Conservation (phyloP, 2,888 invertebrate species). For the Napeogenes inachia region DNA sequence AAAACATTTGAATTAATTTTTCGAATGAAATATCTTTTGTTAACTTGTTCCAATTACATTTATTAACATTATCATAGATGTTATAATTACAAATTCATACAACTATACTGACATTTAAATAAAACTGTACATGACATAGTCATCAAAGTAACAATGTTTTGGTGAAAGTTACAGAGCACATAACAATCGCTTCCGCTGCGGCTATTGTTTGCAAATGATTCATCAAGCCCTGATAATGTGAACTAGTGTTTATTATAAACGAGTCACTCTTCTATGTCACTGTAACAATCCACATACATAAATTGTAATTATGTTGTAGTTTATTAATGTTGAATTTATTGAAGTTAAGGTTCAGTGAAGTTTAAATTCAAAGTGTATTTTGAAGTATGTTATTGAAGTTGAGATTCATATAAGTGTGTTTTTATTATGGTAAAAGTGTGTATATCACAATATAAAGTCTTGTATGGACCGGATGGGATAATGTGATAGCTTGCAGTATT, state of each 20-base stretch:
- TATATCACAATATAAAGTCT: conserved; percentile 24
- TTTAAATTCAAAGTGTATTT: too few relatives aligned
- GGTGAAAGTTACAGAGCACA: conserved; percentile 52
- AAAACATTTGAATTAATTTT: too few relatives aligned
- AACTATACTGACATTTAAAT: conserved; percentile 12
- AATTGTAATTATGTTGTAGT: too few relatives aligned
- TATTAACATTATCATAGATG: not conserved
- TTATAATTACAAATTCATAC: not conserved
- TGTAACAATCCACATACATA: not conserved
- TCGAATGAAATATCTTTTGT: too few relatives aligned
- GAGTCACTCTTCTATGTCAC: conserved; percentile 13
- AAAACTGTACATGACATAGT: conserved; percentile 14
- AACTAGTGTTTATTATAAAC: conserved; percentile 27
- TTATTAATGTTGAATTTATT: too few relatives aligned
- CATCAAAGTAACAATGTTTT: conserved; percentile 28
- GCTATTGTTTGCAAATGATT: conserved; percentile 66
- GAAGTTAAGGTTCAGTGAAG: too few relatives aligned
- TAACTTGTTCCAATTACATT: too few relatives aligned
- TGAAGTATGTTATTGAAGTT: too few relatives aligned
- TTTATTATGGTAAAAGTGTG: too few relatives aligned
- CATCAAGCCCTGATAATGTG: conserved; percentile 42
- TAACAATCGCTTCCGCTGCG: conserved; percentile 51
- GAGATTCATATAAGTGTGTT: too few relatives aligned
- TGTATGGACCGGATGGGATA: conserved; percentile 21
- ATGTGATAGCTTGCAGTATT: conserved; percentile 42